Evolutionary conservation across 2,113 vertebrate species (phyloP).

Genomic region (Stigmatopora nigra): DNA sequence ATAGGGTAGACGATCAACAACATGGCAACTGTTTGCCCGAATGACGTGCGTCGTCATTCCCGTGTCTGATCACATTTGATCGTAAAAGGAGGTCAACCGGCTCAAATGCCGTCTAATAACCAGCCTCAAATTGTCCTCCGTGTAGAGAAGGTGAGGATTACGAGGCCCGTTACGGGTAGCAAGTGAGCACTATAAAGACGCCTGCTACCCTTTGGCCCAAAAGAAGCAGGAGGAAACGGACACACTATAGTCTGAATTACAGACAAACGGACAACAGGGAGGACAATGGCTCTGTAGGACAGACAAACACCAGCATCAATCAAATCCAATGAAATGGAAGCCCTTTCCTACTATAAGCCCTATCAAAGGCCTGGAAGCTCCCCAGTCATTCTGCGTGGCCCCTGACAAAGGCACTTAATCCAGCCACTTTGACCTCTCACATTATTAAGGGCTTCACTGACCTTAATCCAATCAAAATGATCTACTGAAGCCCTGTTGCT

Average conservation of each 20-base stretch:
- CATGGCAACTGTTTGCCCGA: slow-evolving; percentile 9
- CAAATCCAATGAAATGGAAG: slow-evolving; percentile 67
- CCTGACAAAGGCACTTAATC: slow-evolving; percentile 84
- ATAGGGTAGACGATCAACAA: slow-evolving; percentile 19
- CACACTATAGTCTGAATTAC: slow-evolving; percentile 55
- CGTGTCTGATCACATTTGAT: slow-evolving; percentile 4
- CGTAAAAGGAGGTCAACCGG: neutral
- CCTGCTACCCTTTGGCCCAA: slow-evolving; percentile 26
- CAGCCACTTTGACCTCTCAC: slow-evolving; percentile 85
- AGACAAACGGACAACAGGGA: slow-evolving; percentile 64
- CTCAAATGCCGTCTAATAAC: neutral
- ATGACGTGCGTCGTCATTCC: neutral
- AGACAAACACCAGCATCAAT: slow-evolving; percentile 67
- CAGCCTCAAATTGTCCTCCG: slow-evolving; percentile 7
- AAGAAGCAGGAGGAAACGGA: slow-evolving; percentile 63
- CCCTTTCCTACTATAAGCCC: slow-evolving; percentile 60
- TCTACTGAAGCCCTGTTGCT: slow-evolving; percentile 80
- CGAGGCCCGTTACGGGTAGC: slow-evolving; percentile 38
- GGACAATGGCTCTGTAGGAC: slow-evolving; percentile 61
- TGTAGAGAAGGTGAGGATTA: slow-evolving; percentile 23
- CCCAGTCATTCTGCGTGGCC: slow-evolving; percentile 60
- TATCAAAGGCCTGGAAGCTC: slow-evolving; percentile 67
- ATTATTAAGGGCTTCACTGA: slow-evolving; percentile 86
- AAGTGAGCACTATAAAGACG: slow-evolving; percentile 39
- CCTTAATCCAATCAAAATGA: slow-evolving; percentile 99